A percentile compares a stretch with the other conserved stretches of the same genome.
Conservation (phyloP, 2,797 vertebrate genomes). For the Xyrichtys novacula region DNA sequence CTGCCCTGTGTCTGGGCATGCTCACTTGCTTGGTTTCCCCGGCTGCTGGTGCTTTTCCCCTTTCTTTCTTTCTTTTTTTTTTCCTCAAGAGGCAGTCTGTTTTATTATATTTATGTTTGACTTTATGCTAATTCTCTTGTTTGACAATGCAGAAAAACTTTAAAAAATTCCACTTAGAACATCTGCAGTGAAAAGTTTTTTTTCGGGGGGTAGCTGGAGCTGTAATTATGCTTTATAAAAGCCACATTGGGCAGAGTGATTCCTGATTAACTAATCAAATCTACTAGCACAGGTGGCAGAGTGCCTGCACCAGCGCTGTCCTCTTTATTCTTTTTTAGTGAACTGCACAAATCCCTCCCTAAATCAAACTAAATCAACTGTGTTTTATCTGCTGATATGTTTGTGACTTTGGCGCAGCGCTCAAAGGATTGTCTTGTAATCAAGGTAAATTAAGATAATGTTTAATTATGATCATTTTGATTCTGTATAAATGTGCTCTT, state of each 20-base stretch:
- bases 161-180: constrained; percentile 50
- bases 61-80: constrained; percentile 5
- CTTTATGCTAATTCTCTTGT: constrained; percentile 30
- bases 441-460: constrained; percentile 66
- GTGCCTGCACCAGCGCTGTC: constrained; percentile 51
- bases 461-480: constrained; percentile 64
- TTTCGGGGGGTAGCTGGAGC: constrained; percentile 26
- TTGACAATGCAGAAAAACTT: constrained; percentile 27
- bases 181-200: constrained; percentile 59
- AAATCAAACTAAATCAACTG: constrained; percentile 57
- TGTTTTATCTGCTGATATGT: constrained; percentile 29
- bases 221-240: constrained; percentile 71
- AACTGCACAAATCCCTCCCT: constrained; percentile 22
- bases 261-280: constrained; percentile 81
- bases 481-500: constrained; percentile 35
- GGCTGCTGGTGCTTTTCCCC: neutral
- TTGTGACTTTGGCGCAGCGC: constrained; percentile 1
- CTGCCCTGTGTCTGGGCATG: constrained; percentile 55
- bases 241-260: constrained; percentile 62
- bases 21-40: constrained; percentile 42
- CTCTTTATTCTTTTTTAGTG: constrained; percentile 39
- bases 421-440: constrained; percentile 54
- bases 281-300: constrained; percentile 71
- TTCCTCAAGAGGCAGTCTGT: constrained; percentile 14
- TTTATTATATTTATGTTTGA: constrained; percentile 21